Evolutionary conservation across 2,797 vertebrate genomes (phyloP).

Genomic region (Corythornis leucogaster): DNA sequence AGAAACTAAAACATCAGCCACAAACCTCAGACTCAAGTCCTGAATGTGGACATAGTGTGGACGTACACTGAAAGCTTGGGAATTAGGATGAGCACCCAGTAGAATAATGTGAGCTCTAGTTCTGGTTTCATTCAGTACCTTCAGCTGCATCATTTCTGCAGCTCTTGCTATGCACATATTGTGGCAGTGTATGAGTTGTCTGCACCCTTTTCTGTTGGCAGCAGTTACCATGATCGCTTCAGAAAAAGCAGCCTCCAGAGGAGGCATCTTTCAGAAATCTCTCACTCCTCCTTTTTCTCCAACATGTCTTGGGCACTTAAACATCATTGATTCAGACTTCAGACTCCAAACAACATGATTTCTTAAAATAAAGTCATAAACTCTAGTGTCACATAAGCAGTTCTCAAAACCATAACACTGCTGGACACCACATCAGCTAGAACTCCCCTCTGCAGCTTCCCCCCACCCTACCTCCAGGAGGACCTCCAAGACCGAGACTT

Average conservation of each 20-base stretch:
- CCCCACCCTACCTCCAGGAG: not conserved
- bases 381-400: not conserved
- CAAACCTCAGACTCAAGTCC: not conserved
- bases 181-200: not conserved
- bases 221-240: slow-evolving; percentile 9
- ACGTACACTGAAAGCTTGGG: not conserved
- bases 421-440: not conserved
- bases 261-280: slow-evolving; percentile 30
- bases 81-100: not conserved
- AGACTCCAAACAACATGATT: accelerated
- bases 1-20: not conserved
- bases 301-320: not conserved
- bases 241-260: slow-evolving; percentile 27
- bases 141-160: not conserved
- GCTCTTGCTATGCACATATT: not conserved
- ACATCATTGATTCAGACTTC: not conserved
- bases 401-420: not conserved
- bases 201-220: slow-evolving; percentile 41
- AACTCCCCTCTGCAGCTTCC: not conserved
- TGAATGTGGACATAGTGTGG: not conserved
- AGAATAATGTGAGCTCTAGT: not conserved
- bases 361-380: not conserved
- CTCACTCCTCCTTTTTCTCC: not conserved
- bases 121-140: slow-evolving; percentile 2
- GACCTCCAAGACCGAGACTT: not conserved